These are phyloP conservation scores for Kobus ellipsiprymnus DNA, from an alignment of 2,113 vertebrate species.

Conservation along the genomic window DNA sequence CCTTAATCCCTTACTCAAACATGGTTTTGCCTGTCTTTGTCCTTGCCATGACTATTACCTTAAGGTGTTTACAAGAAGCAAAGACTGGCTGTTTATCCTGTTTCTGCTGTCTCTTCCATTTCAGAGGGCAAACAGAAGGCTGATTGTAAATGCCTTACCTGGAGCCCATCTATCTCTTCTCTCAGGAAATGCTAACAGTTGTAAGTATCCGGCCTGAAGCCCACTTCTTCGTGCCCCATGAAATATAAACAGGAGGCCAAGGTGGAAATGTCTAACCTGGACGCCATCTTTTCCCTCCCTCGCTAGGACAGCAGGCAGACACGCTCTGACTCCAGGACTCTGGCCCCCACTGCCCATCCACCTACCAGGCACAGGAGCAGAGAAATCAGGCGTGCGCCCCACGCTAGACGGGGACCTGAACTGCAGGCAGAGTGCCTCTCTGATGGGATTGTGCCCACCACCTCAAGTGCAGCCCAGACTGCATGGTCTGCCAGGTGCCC, in stretches of 20 bases:
- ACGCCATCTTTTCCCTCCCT: not conserved
- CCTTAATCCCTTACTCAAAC: not conserved
- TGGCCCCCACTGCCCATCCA: not conserved
- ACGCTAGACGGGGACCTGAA: accelerated
- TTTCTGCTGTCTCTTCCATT: not conserved
- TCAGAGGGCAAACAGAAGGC: not conserved
- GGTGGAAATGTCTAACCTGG: not conserved
- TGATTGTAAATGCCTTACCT: not conserved
- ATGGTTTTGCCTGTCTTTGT: not conserved
- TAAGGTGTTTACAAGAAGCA: not conserved
- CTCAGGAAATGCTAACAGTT: not conserved
- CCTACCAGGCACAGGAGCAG: not conserved
- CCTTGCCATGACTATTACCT: not conserved
- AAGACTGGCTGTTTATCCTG: not conserved
- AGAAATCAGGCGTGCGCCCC: conserved; percentile 43
- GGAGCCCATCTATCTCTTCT: not conserved
- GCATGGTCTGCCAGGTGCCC: not conserved
- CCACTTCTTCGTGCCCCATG: not conserved
- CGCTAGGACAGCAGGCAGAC: not conserved
- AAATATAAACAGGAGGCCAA: not conserved
- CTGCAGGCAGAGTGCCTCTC: not conserved
- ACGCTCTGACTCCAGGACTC: not conserved
- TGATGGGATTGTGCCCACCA: not conserved
- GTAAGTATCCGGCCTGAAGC: not conserved
- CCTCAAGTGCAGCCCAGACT: conserved; percentile 57